Evolutionary conservation across 2,888 invertebrate species (phyloP).

Genomic region (Malacosoma neustria): DNA sequence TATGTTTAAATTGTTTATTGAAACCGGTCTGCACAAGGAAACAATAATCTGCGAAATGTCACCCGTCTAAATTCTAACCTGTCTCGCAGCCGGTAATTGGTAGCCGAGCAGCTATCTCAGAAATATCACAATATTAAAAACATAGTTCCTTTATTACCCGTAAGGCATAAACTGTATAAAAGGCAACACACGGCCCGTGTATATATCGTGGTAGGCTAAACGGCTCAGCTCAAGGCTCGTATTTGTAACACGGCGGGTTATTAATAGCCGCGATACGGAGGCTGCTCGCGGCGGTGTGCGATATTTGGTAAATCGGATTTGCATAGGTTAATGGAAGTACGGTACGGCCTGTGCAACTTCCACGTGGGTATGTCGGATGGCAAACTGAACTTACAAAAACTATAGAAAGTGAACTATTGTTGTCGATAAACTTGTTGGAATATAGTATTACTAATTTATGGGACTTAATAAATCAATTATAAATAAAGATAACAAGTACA

Average conservation of each 20-base stretch:
- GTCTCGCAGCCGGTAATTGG: slow-evolving; percentile 4
- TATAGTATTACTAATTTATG: no score
- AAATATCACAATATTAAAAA: background rate
- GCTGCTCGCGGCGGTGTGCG: slow-evolving; percentile 59
- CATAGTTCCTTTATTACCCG: no score
- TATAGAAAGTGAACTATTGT: no score
- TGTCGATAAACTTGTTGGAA: no score
- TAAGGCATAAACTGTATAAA: slow-evolving; percentile 17
- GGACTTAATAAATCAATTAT: no score
- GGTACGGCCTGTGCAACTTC: slow-evolving; percentile 28
- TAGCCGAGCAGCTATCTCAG: slow-evolving; percentile 1
- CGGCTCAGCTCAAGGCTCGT: slow-evolving; percentile 47
- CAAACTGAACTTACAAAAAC: no score
- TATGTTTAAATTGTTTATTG: no score
- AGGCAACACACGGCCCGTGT: slow-evolving; percentile 51
- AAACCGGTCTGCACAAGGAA: no score
- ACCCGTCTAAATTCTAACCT: background rate
- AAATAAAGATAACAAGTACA: no score
- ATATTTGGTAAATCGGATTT: slow-evolving; percentile 70
- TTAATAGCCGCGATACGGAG: slow-evolving; percentile 66
- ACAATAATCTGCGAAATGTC: no score
- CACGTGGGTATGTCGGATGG: slow-evolving; percentile 25
- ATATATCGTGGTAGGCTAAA: slow-evolving; percentile 54
- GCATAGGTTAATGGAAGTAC: slow-evolving; percentile 64
- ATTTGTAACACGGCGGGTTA: slow-evolving; percentile 62